phyloP scores from a whole-genome alignment of 64 coral and sea anemone genomes.

The Orbicella faveolata region DNA sequence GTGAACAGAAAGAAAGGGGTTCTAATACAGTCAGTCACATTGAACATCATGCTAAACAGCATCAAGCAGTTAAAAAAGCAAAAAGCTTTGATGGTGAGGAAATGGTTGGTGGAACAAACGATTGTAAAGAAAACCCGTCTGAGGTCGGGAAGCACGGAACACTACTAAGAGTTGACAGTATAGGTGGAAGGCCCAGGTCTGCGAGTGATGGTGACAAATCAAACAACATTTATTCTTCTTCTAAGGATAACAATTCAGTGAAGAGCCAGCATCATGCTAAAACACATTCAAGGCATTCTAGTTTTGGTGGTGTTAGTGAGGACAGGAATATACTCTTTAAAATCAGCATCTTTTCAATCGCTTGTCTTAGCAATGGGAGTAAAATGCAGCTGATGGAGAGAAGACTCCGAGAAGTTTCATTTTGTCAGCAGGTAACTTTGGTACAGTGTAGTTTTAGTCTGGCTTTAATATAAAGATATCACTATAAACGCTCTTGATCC shows the following conservation, averaged over 20 bases:
- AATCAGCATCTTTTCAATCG: conserved; percentile 52
- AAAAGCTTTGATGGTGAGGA: conserved; percentile 12
- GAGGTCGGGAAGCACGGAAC: neutral
- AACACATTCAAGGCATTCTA: conserved; percentile 66
- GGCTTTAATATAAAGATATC: too few relatives aligned
- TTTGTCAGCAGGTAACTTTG: conserved; percentile 88
- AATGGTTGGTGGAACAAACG: neutral
- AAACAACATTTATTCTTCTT: conserved; percentile 14
- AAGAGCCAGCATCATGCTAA: conserved; percentile 22
- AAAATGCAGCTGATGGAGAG: conserved; percentile 78
- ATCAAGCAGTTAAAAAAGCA: neutral
- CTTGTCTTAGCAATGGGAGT: conserved; percentile 32
- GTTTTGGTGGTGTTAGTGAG: conserved; percentile 42
- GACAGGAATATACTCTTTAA: conserved; percentile 77
- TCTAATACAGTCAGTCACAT: neutral
- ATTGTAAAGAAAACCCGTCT: neutral
- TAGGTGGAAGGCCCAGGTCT: conserved; percentile 69
- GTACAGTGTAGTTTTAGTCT: too few relatives aligned
- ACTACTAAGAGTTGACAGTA: neutral
- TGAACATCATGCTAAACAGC: neutral
- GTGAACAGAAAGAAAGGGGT: neutral
- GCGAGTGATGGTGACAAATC: conserved; percentile 88
- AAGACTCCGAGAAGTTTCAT: conserved; percentile 88
- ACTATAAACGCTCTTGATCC: too few relatives aligned
- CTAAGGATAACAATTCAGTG: neutral